Evolutionary conservation across 2,113 vertebrate genomes (phyloP), one percentile per base, ranked within the genome.

Genomic region (Hystrix cristata): DNA sequence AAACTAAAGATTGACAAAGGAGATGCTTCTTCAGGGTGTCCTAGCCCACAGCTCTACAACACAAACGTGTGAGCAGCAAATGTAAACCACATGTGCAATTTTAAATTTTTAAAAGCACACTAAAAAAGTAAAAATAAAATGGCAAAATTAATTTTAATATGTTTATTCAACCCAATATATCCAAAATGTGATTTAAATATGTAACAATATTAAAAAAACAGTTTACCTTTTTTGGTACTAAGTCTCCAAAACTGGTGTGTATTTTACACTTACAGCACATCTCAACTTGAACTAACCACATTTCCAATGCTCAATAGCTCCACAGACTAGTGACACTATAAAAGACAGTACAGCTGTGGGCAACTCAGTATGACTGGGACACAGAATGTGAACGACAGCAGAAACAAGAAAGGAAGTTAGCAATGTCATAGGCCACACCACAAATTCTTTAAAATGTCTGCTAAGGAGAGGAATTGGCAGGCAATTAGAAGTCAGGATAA

Each of bases 101-200:
- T 29, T 19, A 79, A 55, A 87, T 38, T 78, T 90, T 80, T 62
- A 95, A 87, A 0, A 43, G 46, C 19, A 81, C 25, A 65, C 43
- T 97, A 34, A 94, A 85, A 96, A 91, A 23, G 14, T 46, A 71
- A 85, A 43, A 46, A 9, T 43, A 55, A 53, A 38, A 38, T 51
- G 8, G 23, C 29, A 74, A 59, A 46, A 87, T 27, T 79, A 11
- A 79, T 79, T 79, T 34, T 79, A 79, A 79, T 34, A 55, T 55
- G 14, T 11, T 38, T n/a, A 91, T 59, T 74, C n/a, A 86, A 84
- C 11, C n/a, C 79, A 55, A 67, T 59, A 55, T 25, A 87, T 34
- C 29, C 25, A 93, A 97, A 91, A 13, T 69, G 91, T n/a, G 87
- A 62, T 21, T 87, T 91, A n/a, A 82, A 43, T 38, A 43, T 15